Evolutionary conservation across 2,797 vertebrate genomes (phyloP).

Genomic region (Champsocephalus gunnari): DNA sequence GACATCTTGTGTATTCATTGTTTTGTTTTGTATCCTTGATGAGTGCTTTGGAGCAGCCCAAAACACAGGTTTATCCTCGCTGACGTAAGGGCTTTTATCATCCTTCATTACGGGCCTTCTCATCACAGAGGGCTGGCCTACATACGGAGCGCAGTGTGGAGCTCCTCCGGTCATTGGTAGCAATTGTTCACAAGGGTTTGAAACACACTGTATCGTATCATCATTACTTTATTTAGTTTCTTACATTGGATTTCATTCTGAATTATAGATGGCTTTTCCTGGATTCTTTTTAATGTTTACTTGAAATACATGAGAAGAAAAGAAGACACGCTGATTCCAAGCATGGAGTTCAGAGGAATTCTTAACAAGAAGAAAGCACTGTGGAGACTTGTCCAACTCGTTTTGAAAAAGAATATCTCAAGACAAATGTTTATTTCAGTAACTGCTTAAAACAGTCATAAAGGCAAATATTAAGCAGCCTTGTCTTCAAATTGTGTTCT

Average conservation of each 20-base stretch:
- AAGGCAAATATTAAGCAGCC: conserved; percentile 41
- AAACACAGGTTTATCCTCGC: conserved; percentile 50
- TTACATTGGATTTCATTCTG: conserved; percentile 49
- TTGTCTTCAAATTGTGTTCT: conserved; percentile 34
- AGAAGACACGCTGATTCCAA: conserved; percentile 57
- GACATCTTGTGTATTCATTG: conserved; percentile 59
- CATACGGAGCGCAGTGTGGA: conserved; percentile 41
- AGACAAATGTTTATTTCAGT: conserved; percentile 63
- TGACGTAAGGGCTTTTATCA: conserved; percentile 54
- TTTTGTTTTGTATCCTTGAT: conserved; percentile 37
- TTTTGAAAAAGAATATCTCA: conserved; percentile 54
- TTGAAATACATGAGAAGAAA: conserved; percentile 62
- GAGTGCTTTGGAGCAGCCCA: conserved; percentile 51
- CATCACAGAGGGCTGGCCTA: conserved; percentile 61
- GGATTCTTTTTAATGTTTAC: conserved; percentile 59
- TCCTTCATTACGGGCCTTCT: conserved; percentile 54
- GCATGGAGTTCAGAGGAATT: conserved; percentile 73
- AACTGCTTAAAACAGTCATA: conserved; percentile 37
- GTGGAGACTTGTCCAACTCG: conserved; percentile 27
- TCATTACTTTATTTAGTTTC: conserved; percentile 30
- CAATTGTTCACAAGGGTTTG: conserved; percentile 59
- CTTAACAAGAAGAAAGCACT: conserved; percentile 49
- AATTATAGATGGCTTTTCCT: conserved; percentile 45
- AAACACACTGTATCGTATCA: conserved; percentile 18
- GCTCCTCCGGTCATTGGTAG: conserved; percentile 37